These are phyloP conservation scores for Drosophila tropicalis DNA, from an alignment of 1,140 invertebrate genomes.

Conservation along the genomic window DNA sequence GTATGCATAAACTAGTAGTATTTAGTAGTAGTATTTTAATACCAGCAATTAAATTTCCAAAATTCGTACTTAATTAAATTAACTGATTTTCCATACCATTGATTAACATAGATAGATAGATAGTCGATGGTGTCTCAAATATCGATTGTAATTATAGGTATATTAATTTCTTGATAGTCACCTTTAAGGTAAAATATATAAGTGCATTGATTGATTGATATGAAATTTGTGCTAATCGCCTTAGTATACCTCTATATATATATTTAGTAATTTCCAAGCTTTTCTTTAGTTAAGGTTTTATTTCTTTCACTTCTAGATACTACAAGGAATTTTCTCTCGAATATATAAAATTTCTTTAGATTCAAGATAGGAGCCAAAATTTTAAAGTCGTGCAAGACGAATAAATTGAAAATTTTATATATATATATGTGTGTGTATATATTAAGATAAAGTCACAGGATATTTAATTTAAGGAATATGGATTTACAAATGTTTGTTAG, in stretches of 20 bases:
- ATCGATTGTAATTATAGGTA: neutral
- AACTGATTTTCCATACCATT: neutral
- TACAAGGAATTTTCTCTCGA: neutral
- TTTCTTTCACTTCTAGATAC: neutral
- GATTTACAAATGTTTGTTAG: neutral
- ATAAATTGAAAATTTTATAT: neutral
- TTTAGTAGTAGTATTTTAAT: neutral
- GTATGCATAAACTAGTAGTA: conserved; percentile 1
- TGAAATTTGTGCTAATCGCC: neutral
- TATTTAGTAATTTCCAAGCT: neutral
- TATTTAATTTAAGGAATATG: neutral
- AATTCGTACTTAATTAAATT: neutral
- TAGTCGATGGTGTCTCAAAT: neutral
- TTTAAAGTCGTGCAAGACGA: neutral
- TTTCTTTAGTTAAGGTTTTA: neutral
- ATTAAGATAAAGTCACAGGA: neutral
- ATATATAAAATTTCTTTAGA: neutral
- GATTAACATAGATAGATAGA: neutral
- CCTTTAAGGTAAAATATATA: neutral
- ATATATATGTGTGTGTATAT: neutral
- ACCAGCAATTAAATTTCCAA: neutral
- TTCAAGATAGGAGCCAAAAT: neutral
- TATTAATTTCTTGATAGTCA: neutral
- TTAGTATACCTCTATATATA: neutral
- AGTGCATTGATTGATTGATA: conserved; percentile 1